Evolutionary conservation across 1,140 invertebrate species (phyloP), one percentile per base, ranked within the genome.

Genomic region (Medauroidea extradentata): DNA sequence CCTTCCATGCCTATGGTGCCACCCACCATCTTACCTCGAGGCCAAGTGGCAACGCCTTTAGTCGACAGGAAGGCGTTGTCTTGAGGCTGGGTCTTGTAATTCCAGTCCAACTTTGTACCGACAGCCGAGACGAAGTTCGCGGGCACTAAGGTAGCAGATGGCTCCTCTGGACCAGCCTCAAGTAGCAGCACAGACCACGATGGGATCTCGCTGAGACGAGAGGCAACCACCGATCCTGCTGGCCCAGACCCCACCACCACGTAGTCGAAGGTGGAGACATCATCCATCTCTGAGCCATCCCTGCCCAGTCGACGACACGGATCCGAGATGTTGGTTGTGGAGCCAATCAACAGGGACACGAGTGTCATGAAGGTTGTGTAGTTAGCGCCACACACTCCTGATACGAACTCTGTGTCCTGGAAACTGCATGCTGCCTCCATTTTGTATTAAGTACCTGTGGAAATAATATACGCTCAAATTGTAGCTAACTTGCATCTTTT

Each of bases 131-230:
- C n/a, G 0, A 85, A 83, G 3, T 85, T 71, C 0, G 80, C 72
- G 1, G 88, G 88, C 29, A 90, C 80, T 57, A 84, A 77, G 3
- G 85, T 82, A 56, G 88, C 78, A 38, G 85, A 78, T 25, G 84
- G 84, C 64, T 89, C 87, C 56, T 85, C 82, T 7, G 81, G 80
- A 0, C 88, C 89, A 11, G 79, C 82, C 73, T 85, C 83, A 9
- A 85, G 19, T 18, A 85, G 54, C 16, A 85, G 66, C 13, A 84
- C 76, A 23, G 69, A 78, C 67, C 72, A 74, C 39, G 75, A 61
- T 16, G 63, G 54, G 14, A 73, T 63, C 65, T 80, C 78, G 1
- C 82, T 75, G 9, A 87, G 72, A 43, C 84, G 69, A 49, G 75
- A 80, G 2, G 83, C 83, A 27, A 86, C 59, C 4, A 82, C 79